Percentiles rank a stretch among this genome's conserved stretches.
Conservation (phyloP, 2,113 vertebrate genomes). For the Scortum barcoo region DNA sequence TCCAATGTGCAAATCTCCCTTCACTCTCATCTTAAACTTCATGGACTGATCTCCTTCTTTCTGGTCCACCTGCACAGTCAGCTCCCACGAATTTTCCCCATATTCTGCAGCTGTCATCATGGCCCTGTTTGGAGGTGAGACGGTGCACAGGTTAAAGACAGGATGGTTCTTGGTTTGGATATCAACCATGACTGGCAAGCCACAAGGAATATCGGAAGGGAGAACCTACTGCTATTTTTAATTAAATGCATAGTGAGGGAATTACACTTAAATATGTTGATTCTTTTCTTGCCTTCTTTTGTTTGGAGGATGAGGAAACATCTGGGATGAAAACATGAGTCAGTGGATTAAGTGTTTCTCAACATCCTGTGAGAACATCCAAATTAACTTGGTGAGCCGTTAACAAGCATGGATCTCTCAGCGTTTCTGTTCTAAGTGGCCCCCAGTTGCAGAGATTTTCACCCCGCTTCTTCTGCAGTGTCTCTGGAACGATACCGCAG, state of each 20-base stretch:
- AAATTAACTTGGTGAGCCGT: constrained; percentile 29
- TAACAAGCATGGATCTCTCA: constrained; percentile 16
- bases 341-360: constrained; percentile 52
- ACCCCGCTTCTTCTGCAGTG: constrained; percentile 36
- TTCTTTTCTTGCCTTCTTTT: constrained; percentile 12
- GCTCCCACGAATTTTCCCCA: constrained; percentile 91
- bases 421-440: background rate
- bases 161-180: constrained; percentile 23
- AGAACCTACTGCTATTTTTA: background rate
- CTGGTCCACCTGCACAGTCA: constrained; percentile 89
- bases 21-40: constrained; percentile 85
- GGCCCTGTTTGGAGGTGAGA: constrained; percentile 32
- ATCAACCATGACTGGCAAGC: constrained; percentile 11
- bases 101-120: constrained; percentile 87
- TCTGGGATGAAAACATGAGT: constrained; percentile 40
- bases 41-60: constrained; percentile 79
- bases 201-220: background rate
- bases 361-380: constrained; percentile 51
- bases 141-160: constrained; percentile 20
- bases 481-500: constrained; percentile 56
- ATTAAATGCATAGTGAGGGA: constrained; percentile 15
- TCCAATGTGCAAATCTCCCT: constrained; percentile 94
- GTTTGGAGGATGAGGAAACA: constrained; percentile 49
- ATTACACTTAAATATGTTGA: constrained; percentile 16
- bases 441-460: background rate